phyloP scores from a whole-genome alignment of 2,797 vertebrate genomes.

The Smutsia temminckii region DNA sequence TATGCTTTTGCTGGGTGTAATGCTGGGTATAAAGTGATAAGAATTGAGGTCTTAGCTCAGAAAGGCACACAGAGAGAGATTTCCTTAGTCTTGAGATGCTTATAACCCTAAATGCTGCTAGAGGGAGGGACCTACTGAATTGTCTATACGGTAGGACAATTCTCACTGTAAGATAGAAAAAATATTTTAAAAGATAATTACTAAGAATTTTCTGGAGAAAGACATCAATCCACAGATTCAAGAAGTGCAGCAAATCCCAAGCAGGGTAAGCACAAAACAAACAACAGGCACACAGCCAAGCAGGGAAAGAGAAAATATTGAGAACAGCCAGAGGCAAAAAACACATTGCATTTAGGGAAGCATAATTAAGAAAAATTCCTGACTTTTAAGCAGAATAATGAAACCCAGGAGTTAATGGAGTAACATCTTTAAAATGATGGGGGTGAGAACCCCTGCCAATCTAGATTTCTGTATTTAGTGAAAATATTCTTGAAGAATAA shows the following conservation, averaged over 20 bases:
- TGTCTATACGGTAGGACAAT: not conserved
- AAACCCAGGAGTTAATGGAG: not conserved
- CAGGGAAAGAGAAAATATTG: conserved; percentile 8
- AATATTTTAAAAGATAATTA: conserved; percentile 22
- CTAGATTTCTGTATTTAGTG: not conserved
- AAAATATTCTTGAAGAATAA: conserved; percentile 22
- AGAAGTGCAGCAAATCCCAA: not conserved
- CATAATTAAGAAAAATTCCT: not conserved
- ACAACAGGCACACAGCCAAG: not conserved
- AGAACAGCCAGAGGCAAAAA: not conserved
- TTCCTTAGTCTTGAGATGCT: not conserved
- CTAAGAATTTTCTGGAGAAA: not conserved
- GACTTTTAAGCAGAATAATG: not conserved
- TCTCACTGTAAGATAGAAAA: not conserved
- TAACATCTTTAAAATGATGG: not conserved
- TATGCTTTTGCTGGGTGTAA: not conserved
- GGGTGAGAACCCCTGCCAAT: not conserved
- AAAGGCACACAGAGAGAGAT: not conserved
- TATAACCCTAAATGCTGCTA: not conserved
- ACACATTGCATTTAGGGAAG: not conserved
- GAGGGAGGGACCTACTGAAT: not conserved
- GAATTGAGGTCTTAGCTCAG: not conserved
- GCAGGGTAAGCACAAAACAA: not conserved
- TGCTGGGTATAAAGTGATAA: not conserved
- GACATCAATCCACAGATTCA: not conserved